These are phyloP conservation scores for Trachymyrmex septentrionalis DNA, from an alignment of 1,140 invertebrate genomes.

Conservation along the genomic window DNA sequence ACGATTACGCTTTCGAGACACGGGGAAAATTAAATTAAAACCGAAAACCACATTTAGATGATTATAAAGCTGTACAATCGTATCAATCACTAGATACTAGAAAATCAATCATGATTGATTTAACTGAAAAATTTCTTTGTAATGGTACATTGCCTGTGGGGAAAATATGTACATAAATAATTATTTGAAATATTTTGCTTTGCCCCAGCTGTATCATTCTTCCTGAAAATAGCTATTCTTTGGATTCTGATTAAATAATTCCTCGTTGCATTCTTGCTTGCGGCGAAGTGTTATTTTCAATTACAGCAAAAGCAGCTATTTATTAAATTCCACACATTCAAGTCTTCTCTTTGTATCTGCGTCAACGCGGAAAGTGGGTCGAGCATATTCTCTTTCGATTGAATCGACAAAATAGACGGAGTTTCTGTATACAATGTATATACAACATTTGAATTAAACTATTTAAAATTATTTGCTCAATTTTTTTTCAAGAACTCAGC, in stretches of 20 bases:
- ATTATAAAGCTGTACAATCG: not conserved
- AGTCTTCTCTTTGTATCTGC: conserved; percentile 22
- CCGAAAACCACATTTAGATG: not conserved
- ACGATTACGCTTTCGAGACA: not conserved
- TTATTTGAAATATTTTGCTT: conserved; percentile 5
- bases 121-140: not conserved
- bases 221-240: conserved; percentile 31
- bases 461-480: conserved; percentile 10
- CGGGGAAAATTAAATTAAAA: conserved; percentile 14
- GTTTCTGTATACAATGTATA: not conserved
- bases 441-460: not conserved
- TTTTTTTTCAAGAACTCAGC: not conserved
- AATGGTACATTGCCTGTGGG: not conserved
- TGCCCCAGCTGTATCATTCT: not conserved
- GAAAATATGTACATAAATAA: conserved; percentile 5
- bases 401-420: conserved; percentile 7
- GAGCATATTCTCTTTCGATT: conserved; percentile 44
- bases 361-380: conserved; percentile 36
- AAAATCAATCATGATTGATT: conserved; percentile 7
- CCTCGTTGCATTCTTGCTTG: conserved; percentile 51
- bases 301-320: conserved; percentile 52
- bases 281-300: conserved; percentile 59
- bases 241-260: conserved; percentile 49
- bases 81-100: not conserved
- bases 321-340: conserved; percentile 62